Evolutionary conservation across 2,888 invertebrate species (phyloP), one percentile per base, ranked within the genome.

Genomic region (Archips crataeganus): DNA sequence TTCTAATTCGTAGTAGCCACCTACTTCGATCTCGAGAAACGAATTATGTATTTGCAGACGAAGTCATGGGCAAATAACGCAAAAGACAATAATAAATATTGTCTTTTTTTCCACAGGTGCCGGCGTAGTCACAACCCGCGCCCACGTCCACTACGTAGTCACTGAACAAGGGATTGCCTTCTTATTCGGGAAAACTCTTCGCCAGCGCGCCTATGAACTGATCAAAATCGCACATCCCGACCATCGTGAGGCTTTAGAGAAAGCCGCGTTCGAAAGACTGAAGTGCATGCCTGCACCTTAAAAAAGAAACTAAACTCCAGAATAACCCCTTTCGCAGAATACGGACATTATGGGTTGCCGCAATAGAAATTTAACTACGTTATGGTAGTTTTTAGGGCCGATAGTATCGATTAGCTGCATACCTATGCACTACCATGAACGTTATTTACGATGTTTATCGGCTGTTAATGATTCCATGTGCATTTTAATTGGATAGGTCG

Each of bases 131-230:
- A 98, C 98, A 0, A 96, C 97, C 0, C 95, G 99, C 77, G 98
- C 98, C 0, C 99, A 99, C 88, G 98, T 98, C 0, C 98, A 99
- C 87, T 99, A 99, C 88, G 96, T 99, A 3, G 99, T 99, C 0
- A 99, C 99, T 0, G 99, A 99, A 87, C 95, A 97, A 79, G 99
- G 99, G 15, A 97, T 99, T 79, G 99, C 99, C 0, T 95, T 96
- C 73, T 93, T 99, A 64, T 99, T 98, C 89, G 99, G 99, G 57
- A 98, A 98, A 90, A 97, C 97, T 15, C 95, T 99, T 68, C 95
- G 98, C 2, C 99, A 99, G 88, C 95, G 99, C 69, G 98, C 99
- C 3, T 96, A 98, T 89, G 98, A 97, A 75, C 95, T 99, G 4
- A 99, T 99, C 84, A 95, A 97, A 77, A 96, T 99, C 51, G 97